Percentiles rank a stretch among this genome's conserved stretches.
Conservation (phyloP, 2,888 invertebrate species). For the Geotrupes spiniger region DNA sequence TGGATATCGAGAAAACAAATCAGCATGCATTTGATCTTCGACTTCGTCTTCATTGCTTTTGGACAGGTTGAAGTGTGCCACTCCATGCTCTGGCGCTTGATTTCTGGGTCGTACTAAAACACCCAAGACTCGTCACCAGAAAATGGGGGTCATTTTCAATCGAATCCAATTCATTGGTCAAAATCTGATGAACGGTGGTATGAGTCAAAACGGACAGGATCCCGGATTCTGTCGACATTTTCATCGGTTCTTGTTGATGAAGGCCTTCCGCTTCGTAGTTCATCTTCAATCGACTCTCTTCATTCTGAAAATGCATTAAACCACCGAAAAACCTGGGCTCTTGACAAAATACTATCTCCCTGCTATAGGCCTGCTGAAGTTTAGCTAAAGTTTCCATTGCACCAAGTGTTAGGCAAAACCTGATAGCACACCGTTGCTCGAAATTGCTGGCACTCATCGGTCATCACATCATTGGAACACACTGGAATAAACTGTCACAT, state of each 20-base stretch:
- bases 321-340: slow-evolving; percentile 1
- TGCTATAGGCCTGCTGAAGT: not conserved
- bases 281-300: slow-evolving; percentile 25
- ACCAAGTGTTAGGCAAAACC: too few relatives aligned
- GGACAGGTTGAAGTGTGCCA: too few relatives aligned
- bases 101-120: too few relatives aligned
- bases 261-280: slow-evolving; percentile 26
- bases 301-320: slow-evolving; percentile 15
- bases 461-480: not conserved
- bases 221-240: slow-evolving; percentile 28
- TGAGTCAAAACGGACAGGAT: slow-evolving; percentile 29
- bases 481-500: too few relatives aligned
- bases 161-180: slow-evolving; percentile 26
- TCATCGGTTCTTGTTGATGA: slow-evolving; percentile 26
- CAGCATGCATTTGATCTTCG: too few relatives aligned
- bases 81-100: too few relatives aligned
- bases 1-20: too few relatives aligned
- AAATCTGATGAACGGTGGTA: slow-evolving; percentile 27
- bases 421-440: not conserved
- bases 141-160: slow-evolving; percentile 5
- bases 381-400: not conserved
- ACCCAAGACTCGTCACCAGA: too few relatives aligned
- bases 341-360: slow-evolving; percentile 4
- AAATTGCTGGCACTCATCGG: too few relatives aligned
- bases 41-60: not conserved